phyloP scores from a whole-genome alignment of 2,797 vertebrate genomes.

The Smutsia gigantea region DNA sequence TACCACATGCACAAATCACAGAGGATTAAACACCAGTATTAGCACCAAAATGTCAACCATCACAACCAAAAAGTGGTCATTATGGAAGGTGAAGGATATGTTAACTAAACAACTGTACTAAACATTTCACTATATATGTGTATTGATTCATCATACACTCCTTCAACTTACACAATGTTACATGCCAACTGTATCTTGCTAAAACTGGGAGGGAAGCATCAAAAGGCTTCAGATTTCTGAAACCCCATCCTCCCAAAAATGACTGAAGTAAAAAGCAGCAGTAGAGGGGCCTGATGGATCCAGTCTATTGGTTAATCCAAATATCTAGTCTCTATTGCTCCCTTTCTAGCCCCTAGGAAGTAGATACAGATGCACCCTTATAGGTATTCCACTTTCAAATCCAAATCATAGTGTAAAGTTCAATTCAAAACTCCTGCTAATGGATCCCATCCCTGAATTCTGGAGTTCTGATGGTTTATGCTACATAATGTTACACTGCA shows the following conservation, averaged over 20 bases:
- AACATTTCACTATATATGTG: background rate
- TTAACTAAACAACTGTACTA: background rate
- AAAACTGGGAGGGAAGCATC: background rate
- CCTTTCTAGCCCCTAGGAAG: background rate
- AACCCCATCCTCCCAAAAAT: background rate
- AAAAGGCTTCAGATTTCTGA: background rate
- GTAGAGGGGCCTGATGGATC: background rate
- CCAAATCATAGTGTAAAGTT: background rate
- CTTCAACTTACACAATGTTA: background rate
- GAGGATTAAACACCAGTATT: background rate
- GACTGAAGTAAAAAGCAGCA: background rate
- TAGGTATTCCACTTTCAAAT: background rate
- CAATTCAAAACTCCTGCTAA: background rate
- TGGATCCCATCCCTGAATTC: background rate
- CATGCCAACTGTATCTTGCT: background rate
- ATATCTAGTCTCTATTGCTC: background rate
- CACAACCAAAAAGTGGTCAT: background rate
- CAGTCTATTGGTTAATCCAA: background rate
- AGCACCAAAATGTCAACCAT: background rate
- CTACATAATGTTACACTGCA: background rate
- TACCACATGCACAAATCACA: background rate
- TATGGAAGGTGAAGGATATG: background rate
- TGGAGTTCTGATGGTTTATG: background rate
- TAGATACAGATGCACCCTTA: fast-evolving
- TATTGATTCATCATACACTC: background rate